These are phyloP conservation scores for Tamias sibiricus DNA, from an alignment of 2,113 vertebrate species.

Conservation along the genomic window DNA sequence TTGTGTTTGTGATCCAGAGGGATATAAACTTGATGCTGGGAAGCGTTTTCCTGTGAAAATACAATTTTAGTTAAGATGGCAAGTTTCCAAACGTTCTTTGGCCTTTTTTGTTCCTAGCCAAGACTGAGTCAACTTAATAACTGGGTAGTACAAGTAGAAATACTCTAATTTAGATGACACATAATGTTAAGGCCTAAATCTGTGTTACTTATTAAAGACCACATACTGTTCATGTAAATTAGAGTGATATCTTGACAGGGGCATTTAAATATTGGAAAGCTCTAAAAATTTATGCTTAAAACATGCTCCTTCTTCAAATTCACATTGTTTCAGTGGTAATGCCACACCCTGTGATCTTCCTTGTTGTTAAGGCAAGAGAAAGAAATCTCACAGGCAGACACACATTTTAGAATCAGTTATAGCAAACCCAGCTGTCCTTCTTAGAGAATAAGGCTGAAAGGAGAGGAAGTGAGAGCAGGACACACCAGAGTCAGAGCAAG, in stretches of 20 bases:
- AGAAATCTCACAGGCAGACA: not conserved
- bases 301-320: not conserved
- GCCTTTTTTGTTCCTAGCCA: not conserved
- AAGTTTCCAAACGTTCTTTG: not conserved
- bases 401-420: not conserved
- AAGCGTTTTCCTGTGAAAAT: slow-evolving; percentile 94
- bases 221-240: not conserved
- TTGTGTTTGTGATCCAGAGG: slow-evolving; percentile 91
- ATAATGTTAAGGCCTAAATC: not conserved
- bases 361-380: not conserved
- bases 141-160: not conserved
- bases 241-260: not conserved
- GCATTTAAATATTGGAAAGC: not conserved
- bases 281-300: not conserved
- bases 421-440: not conserved
- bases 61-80: slow-evolving; percentile 55
- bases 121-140: not conserved
- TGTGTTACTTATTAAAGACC: not conserved
- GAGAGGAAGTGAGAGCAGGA: not conserved
- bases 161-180: not conserved
- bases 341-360: not conserved
- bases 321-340: not conserved
- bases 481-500: not conserved
- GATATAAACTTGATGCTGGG: slow-evolving; percentile 93
- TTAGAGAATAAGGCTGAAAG: not conserved